Evolutionary conservation across 2,797 vertebrate species (phyloP).

Genomic region (Mormyrus hasselquistii): DNA sequence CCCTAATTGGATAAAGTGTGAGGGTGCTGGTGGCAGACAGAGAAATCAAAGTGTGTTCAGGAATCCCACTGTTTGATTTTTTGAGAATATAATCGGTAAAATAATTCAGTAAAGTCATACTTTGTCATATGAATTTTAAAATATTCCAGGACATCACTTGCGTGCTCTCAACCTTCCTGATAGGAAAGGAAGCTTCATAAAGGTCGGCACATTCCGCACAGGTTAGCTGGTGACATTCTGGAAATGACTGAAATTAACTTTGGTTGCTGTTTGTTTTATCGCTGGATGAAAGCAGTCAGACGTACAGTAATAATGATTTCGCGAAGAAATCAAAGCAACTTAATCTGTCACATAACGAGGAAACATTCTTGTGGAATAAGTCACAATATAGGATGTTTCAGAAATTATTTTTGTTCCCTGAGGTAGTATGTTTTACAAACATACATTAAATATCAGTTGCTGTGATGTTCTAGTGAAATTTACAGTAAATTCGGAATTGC

Average conservation of each 20-base stretch:
- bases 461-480: neutral
- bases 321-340: neutral
- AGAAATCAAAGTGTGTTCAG: neutral
- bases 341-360: neutral
- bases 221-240: neutral
- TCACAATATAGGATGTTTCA: neutral
- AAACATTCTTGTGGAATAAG: neutral
- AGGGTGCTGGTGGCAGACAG: neutral
- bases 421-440: neutral
- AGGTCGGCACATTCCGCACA: neutral
- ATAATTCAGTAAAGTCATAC: neutral
- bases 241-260: neutral
- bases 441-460: neutral
- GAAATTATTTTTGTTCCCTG: neutral
- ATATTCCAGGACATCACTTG: neutral
- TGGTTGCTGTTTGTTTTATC: neutral
- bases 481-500: neutral
- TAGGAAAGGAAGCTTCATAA: neutral
- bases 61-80: neutral
- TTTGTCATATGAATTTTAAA: neutral
- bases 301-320: neutral
- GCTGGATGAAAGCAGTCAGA: neutral
- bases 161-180: neutral
- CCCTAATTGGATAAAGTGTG: neutral
- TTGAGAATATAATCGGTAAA: neutral